Evolutionary conservation across 2,113 vertebrate species (phyloP), one percentile per base, ranked within the genome.

Genomic region (Orcinus orca): DNA sequence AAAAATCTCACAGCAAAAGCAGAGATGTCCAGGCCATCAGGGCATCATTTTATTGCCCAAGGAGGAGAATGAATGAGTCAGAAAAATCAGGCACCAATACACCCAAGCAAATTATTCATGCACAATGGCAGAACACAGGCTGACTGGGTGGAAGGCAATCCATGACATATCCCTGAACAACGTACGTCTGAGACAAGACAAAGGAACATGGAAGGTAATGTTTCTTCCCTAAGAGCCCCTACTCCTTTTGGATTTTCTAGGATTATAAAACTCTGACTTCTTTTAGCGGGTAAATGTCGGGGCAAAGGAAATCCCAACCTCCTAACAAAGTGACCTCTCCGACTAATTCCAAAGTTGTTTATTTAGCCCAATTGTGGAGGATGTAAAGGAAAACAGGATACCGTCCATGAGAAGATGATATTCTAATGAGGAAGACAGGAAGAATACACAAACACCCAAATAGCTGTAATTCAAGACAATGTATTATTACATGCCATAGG

Each of bases 1-100:
- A 95, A 98, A 80, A 97, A 95, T 67, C 68, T 95, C 88, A 92
- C 68, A 1, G 77, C 82, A 93, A 86, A 96, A 90, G 31, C 60
- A 95, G 87, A 94, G 88, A 94, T 87, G 93, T 12, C 96, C 86
- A 8, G 67, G 95, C 94, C 92, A 95, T 95, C 4, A 1, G 88
- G 95, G 91, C 84, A 98, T 92, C 95, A 95, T 94, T 98, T 97
- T 0, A 2, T 58, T 90, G 36, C 36, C 80, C 0, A 36, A 90
- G 77, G 84, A 84, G 90, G 1, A 88, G 63, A 88, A 93, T 76
- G 81, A 89, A 65, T 86, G 80, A 68, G 15, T 95, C 82, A 97
- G 65, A 95, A 88, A n/a, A 98, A 91, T 80, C 63, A 95, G 86
- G 47, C 50, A 96, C 18, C n/a, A 63, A 71, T 63, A 95, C 0